These are phyloP conservation scores for Pelodytes ibericus DNA, from an alignment of 2,797 vertebrate species.

Conservation along the genomic window DNA sequence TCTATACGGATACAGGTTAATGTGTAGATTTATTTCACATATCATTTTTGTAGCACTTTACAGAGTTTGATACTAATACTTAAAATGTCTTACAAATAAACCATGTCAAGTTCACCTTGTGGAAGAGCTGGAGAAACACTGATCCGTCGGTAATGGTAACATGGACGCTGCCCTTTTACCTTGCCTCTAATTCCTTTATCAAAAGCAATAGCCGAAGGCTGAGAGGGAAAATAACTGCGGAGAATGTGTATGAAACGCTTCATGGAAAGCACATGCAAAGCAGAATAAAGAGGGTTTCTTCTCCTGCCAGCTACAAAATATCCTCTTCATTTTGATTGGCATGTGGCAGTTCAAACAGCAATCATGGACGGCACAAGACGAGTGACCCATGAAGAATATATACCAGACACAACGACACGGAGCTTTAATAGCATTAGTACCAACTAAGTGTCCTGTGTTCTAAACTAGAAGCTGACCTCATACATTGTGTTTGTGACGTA, in stretches of 20 bases:
- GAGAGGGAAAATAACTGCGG: conserved; percentile 47
- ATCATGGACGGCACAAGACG: conserved; percentile 60
- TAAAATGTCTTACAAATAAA: too few relatives aligned
- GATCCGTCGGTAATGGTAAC: neutral
- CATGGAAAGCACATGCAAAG: conserved; percentile 52
- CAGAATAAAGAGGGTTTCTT: conserved; percentile 62
- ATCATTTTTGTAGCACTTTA: too few relatives aligned
- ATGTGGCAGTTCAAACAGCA: conserved; percentile 63
- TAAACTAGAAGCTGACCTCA: neutral
- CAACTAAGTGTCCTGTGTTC: neutral
- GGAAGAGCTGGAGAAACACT: neutral
- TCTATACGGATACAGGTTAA: too few relatives aligned
- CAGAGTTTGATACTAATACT: too few relatives aligned
- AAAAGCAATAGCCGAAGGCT: conserved; percentile 51
- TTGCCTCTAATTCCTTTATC: conserved; percentile 24
- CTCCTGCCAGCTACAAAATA: conserved; percentile 55
- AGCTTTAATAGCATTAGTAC: conserved; percentile 44
- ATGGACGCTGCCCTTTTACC: conserved; percentile 42
- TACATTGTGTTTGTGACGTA: neutral
- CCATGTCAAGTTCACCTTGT: neutral
- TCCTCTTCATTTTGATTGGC: conserved; percentile 66
- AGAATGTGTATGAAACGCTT: conserved; percentile 24
- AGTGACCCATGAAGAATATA: conserved; percentile 67
- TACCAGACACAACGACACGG: conserved; percentile 65
- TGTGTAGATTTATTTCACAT: too few relatives aligned